phyloP scores from a whole-genome alignment of 2,888 invertebrate genomes.

The Lycaena phlaeas region DNA sequence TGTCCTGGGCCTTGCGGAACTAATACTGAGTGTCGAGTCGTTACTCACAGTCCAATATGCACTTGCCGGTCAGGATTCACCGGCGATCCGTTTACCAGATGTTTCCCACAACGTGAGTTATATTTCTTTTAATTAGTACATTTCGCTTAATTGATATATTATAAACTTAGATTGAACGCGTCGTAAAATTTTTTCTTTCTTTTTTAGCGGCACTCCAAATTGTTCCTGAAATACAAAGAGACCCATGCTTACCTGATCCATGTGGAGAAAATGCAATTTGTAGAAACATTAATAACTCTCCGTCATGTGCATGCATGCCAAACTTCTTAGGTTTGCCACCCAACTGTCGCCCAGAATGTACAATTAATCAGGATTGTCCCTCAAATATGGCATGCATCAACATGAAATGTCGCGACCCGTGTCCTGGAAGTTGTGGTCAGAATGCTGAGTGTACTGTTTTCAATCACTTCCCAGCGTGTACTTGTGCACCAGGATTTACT shows the following conservation, averaged over 20 bases:
- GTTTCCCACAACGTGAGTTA: slow-evolving; percentile 67
- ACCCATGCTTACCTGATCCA: slow-evolving; percentile 81
- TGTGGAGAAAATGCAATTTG: slow-evolving; percentile 80
- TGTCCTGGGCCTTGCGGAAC: slow-evolving; percentile 81
- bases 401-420: slow-evolving; percentile 81
- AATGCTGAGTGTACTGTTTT: slow-evolving; percentile 76
- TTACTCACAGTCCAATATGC: slow-evolving; percentile 86
- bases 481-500: slow-evolving; percentile 78
- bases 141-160: too few species aligned
- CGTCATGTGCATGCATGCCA: slow-evolving; percentile 78
- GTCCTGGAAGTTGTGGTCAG: slow-evolving; percentile 80
- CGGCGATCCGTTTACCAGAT: slow-evolving; percentile 80
- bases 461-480: slow-evolving; percentile 79
- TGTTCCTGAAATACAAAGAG: slow-evolving; percentile 45
- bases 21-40: slow-evolving; percentile 80
- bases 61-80: slow-evolving; percentile 75
- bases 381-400: slow-evolving; percentile 81
- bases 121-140: not conserved
- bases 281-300: slow-evolving; percentile 70
- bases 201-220: slow-evolving; percentile 36
- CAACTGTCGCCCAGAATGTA: slow-evolving; percentile 82
- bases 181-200: slow-evolving; percentile 10
- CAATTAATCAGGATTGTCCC: slow-evolving; percentile 80
- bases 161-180: too few species aligned
- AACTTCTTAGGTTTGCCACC: slow-evolving; percentile 80